These are phyloP conservation scores for Enoplosus armatus DNA, from an alignment of 2,797 vertebrate genomes.

Conservation along the genomic window DNA sequence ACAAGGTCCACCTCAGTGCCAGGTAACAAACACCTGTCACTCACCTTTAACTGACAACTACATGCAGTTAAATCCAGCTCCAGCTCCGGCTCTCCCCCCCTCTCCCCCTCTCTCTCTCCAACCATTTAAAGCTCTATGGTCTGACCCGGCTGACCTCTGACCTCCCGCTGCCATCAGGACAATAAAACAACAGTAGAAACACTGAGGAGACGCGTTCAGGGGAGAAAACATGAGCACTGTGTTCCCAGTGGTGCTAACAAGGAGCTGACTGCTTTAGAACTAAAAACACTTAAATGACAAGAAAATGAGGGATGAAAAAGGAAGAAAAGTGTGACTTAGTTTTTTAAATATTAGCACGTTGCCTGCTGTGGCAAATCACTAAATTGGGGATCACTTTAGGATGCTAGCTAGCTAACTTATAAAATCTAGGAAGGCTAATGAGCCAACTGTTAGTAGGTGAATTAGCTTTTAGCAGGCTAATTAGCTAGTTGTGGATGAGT, in stretches of 20 bases:
- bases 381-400: neutral
- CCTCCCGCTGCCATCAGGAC: conserved; percentile 1
- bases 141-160: conserved; percentile 13
- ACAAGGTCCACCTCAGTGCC: neutral
- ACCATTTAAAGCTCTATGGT: neutral
- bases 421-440: conserved; percentile 5
- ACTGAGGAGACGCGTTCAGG: neutral
- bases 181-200: neutral
- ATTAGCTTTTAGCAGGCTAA: conserved; percentile 18
- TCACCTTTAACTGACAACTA: no score
- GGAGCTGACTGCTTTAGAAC: conserved; percentile 13
- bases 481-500: conserved; percentile 25
- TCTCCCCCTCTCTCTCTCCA: neutral
- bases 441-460: conserved; percentile 34
- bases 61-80: neutral
- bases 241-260: neutral
- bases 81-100: no score
- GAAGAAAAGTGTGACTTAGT: neutral
- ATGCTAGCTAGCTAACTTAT: conserved; percentile 17
- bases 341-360: conserved; percentile 10
- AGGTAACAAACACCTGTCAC: neutral
- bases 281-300: neutral
- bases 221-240: neutral
- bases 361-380: neutral
- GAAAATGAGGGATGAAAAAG: neutral